Percentiles rank a stretch among this genome's conserved stretches.
These are phyloP conservation scores for western clawed frog (Xenopus tropicalis) DNA, from an alignment of 2,113 vertebrate genomes.

Conservation along the genomic window DNA sequence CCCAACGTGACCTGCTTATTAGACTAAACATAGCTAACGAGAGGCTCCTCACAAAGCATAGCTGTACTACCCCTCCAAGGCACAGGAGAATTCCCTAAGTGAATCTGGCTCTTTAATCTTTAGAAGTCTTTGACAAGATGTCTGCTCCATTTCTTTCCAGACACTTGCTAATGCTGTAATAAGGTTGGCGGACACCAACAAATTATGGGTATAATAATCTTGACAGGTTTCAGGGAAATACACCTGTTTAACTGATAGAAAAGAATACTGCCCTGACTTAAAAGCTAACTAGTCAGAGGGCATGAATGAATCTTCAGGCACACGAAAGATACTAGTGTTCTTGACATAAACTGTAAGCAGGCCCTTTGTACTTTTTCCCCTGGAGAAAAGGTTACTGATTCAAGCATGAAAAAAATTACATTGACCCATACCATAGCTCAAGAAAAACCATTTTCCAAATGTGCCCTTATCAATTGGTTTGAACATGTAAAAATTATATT, in stretches of 20 bases:
- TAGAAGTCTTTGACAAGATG: constrained; percentile 65
- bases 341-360: no score
- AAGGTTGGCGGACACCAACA: constrained; percentile 63
- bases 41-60: constrained; percentile 19
- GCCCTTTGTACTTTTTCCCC: no score
- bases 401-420: no score
- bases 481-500: no score
- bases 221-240: constrained; percentile 44
- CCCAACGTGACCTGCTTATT: constrained; percentile 15
- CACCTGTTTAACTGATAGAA: neutral
- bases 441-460: no score
- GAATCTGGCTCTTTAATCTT: constrained; percentile 62
- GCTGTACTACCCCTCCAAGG: constrained; percentile 31
- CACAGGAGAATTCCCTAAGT: constrained; percentile 53
- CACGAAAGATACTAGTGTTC: no score
- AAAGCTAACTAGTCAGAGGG: neutral
- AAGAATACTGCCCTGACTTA: neutral
- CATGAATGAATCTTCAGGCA: no score
- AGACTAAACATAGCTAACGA: constrained; percentile 31
- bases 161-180: constrained; percentile 62
- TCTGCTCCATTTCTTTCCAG: constrained; percentile 59
- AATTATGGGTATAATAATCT: constrained; percentile 57
- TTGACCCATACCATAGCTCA: no score
- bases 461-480: no score
- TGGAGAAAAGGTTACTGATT: no score